Evolutionary conservation across 2,888 invertebrate species (phyloP).

Genomic region (Anagyrus pseudococci): DNA sequence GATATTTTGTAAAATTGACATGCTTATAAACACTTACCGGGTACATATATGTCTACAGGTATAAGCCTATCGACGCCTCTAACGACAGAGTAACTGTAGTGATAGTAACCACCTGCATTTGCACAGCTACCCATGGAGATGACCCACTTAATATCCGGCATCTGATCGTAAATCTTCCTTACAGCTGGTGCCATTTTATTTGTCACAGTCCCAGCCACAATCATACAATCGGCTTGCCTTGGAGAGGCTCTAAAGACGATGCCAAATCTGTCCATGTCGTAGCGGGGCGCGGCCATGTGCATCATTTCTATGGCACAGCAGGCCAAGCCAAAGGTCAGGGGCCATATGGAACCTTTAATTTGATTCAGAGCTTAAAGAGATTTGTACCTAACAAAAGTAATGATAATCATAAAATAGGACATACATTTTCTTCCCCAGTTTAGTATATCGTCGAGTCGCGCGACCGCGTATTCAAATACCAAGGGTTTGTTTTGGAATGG

Average conservation of each 20-base stretch:
- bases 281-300: constrained; percentile 96
- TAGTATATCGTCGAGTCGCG: constrained; percentile 89
- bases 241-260: constrained; percentile 96
- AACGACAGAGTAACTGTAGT: constrained; percentile 97
- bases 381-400: not conserved
- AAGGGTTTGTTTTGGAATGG: constrained; percentile 79
- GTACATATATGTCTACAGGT: constrained; percentile 96
- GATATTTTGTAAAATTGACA: not conserved
- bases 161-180: constrained; percentile 93
- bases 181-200: constrained; percentile 99
- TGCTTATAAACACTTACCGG: constrained; percentile 63
- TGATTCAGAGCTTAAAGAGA: too few species aligned
- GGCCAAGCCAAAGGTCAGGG: constrained; percentile 95
- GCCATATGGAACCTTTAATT: constrained; percentile 84
- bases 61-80: constrained; percentile 95
- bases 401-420: not conserved
- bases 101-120: constrained; percentile 97
- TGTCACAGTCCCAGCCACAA: constrained; percentile 95
- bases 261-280: constrained; percentile 97
- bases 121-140: constrained; percentile 99
- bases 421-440: constrained; percentile 88
- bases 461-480: constrained; percentile 85
- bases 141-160: constrained; percentile 96
- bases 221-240: constrained; percentile 93
- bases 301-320: constrained; percentile 99